These are phyloP conservation scores for Malacoctenus gilli DNA, from an alignment of 2,797 vertebrate species.

Conservation along the genomic window DNA sequence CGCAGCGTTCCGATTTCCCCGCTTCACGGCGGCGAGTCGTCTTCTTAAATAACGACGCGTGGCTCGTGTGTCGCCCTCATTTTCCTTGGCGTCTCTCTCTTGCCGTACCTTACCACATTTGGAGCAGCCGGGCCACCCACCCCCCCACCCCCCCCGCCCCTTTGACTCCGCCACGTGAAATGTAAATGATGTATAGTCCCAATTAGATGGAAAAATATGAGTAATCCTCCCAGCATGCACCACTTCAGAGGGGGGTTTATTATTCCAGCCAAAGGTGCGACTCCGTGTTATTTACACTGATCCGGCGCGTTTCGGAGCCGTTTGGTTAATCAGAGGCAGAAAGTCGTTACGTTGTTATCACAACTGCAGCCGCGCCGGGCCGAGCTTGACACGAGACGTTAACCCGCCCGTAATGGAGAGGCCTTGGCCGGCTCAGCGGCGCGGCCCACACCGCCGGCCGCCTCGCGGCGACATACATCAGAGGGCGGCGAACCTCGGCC, in stretches of 20 bases:
- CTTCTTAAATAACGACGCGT: constrained; percentile 55
- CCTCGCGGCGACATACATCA: constrained; percentile 76
- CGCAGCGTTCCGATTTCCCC: constrained; percentile 39
- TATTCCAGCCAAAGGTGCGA: constrained; percentile 83
- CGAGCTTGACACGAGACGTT: constrained; percentile 73
- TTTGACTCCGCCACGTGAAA: constrained; percentile 56
- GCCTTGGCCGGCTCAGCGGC: constrained; percentile 72
- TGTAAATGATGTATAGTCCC: constrained; percentile 84
- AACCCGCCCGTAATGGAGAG: constrained; percentile 73
- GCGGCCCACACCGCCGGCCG: constrained; percentile 71
- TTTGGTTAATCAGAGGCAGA: constrained; percentile 82
- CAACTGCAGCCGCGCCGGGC: constrained; percentile 71
- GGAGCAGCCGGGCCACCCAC: constrained; percentile 56
- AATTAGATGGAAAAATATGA: constrained; percentile 86
- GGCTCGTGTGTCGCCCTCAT: constrained; percentile 51
- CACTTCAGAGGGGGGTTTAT: constrained; percentile 82
- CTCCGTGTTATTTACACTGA: constrained; percentile 82
- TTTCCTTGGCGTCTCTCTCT: constrained; percentile 52
- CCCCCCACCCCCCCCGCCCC: constrained; percentile 52
- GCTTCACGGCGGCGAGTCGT: constrained; percentile 32
- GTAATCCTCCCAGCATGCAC: constrained; percentile 81
- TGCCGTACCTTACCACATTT: constrained; percentile 54
- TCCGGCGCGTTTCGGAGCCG: constrained; percentile 72
- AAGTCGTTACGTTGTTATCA: constrained; percentile 81
- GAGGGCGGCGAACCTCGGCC: constrained; percentile 67